Percentiles rank a stretch among this genome's conserved stretches.
Evolutionary conservation across 2,888 invertebrate species (phyloP).

Genomic region (Pasiphila rectangulata): DNA sequence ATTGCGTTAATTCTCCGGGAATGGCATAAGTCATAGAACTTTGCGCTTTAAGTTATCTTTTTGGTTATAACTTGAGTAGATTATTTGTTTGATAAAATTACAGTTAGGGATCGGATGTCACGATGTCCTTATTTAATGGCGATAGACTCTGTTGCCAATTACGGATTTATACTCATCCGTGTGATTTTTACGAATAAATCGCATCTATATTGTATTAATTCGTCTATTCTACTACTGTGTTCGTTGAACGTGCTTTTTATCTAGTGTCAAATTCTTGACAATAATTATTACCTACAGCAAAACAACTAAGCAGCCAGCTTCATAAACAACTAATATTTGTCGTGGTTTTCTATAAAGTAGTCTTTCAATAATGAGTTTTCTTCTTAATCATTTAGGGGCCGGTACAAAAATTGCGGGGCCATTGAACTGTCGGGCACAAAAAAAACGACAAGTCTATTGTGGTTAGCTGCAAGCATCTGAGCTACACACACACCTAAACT

Average conservation of each 20-base stretch:
- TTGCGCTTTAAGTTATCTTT: no score
- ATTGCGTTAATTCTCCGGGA: constrained; percentile 11
- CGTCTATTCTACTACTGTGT: constrained; percentile 12
- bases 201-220: constrained; percentile 26
- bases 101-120: constrained; percentile 74
- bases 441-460: constrained; percentile 67
- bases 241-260: constrained; percentile 10
- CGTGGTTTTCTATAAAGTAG: not conserved
- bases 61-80: constrained; percentile 13
- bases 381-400: constrained; percentile 49
- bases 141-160: constrained; percentile 73
- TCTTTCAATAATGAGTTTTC: constrained; percentile 36
- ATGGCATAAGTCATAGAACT: not conserved
- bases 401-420: constrained; percentile 63
- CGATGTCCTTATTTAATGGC: constrained; percentile 66
- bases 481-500: constrained; percentile 37
- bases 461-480: constrained; percentile 51
- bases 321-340: not conserved
- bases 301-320: not conserved
- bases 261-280: not conserved
- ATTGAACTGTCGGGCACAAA: constrained; percentile 51
- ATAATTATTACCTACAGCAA: not conserved
- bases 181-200: constrained; percentile 66
- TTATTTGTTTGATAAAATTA: constrained; percentile 46
- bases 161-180: constrained; percentile 70